Evolutionary conservation across 2,797 vertebrate genomes (phyloP), one percentile per base, ranked within the genome.

Genomic region (Thunnus albacares): DNA sequence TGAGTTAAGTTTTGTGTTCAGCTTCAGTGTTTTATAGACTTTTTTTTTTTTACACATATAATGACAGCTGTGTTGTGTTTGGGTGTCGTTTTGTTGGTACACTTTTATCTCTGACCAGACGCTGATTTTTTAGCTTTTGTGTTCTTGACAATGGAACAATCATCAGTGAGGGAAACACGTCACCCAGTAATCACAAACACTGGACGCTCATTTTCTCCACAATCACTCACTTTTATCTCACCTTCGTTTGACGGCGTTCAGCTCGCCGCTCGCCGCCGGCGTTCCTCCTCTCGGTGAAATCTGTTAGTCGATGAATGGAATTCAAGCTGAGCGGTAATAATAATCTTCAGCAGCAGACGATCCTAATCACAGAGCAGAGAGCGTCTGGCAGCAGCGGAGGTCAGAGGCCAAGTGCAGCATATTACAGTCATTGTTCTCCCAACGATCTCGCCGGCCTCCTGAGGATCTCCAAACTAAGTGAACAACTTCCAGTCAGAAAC

Each of bases 351-450:
- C 75, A 35, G 79, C 80, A 82, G 86, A 79, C 43, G 17, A 24
- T 82, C 84, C 79, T 87, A 89, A 93, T 92, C 84, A 86, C 83
- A 59, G 84, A 77, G 83, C 78, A 3, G 65, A 2, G 28, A 71
- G 82, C 14, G 69, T 68, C 71, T 64, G 87, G 70, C 84, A 62
- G 70, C 70, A n/a, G 82, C 57, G 12, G 60, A 68, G 91, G 92
- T 90, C 85, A 89, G 75, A 89, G 90, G 91, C 47, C 80, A 17
- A 28, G 71, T 20, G 64, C 80, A 75, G 85, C 83, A 62, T 76
- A 89, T 93, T 85, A 92, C 88, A 80, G 88, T 75, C 88, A 89
- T 92, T 93, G 90, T 92, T 92, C 87, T 90, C 79, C 72, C 75
- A 10, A 38, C 58, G 89, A 84, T 77, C 71, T 18, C 6, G 20